Evolutionary conservation across 2,797 vertebrate genomes (phyloP), one percentile per base, ranked within the genome.

Genomic region (Semotilus atromaculatus): DNA sequence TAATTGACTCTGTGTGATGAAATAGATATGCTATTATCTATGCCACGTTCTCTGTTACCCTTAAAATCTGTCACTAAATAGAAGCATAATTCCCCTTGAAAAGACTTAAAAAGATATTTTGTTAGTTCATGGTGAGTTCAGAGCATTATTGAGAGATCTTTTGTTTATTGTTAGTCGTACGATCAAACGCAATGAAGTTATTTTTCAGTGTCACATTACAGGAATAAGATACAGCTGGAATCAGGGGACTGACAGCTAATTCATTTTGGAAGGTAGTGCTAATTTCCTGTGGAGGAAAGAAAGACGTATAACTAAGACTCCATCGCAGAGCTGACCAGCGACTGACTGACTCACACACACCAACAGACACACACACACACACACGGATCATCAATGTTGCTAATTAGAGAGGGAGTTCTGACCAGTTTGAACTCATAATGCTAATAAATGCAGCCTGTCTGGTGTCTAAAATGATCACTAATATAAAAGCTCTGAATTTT

Each of bases 381-480:
- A 71, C 66, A 58, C 31, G 7, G 21, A 80, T 64, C 43, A 74
- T 53, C 14, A 64, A 23, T 58, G 38, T n/a, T 76, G 71, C 81
- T 88, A 88, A 88, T 86, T 75, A 79, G 40, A 76, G 16, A 21
- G 71, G 62, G 43, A 38, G 40, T 81, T 71, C 82, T 77, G 82
- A 76, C 70, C 71, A 80, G 53, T 79, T 75, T 76, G 51, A 71
- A 81, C 67, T 86, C 81, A 86, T 86, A 88, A 81, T 76, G 84
- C 78, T 81, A 86, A 88, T 86, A 81, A 76, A 86, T 83, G 36
- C 84, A 55, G 34, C 40, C 68, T 51, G 68, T 21, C 55, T 81
- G 45, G 43, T 74, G 51, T 51, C 77, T 81, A 83, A 83, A 66
- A 78, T 55, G 43, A 82, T 87, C 48, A 45, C 58, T 73, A 64